Evolutionary conservation across 2,797 vertebrate species (phyloP), one percentile per base, ranked within the genome.

Genomic region (Muscicapa striata): DNA sequence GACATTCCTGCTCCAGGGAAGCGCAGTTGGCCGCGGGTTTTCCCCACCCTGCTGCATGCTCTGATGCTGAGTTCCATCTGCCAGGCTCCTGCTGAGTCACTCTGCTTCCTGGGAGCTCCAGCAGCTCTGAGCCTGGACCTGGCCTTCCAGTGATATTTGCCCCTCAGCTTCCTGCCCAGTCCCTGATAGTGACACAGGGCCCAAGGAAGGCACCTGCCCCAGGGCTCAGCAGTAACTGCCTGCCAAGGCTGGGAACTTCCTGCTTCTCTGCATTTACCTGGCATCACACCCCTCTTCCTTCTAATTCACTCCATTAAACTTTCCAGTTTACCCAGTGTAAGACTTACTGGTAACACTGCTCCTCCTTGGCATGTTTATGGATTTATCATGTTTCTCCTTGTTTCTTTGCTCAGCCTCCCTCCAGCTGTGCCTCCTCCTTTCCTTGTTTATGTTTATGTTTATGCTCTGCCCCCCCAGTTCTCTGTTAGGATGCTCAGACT

Each of bases 31-130:
- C 1, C 0, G 3, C 0, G 4, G 83, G 80, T 15, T 77, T 30
- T 80, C 21, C 84, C 68, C 5, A 2, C 63, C 27, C 1, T 0
- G 0, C 54, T 48, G 40, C 63, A 36, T 0, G 0, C 29, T 3
- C 18, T 9, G 67, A 40, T 17, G 67, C 62, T 10, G 8, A 23
- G 29, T 17, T 85, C 79, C 63, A 40, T 40, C 88, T 72, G 78
- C 85, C 58, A n/a, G 58, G n/a, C 82, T 87, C 75, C 67, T 87
- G 82, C 83, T 90, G 85, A 87, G 88, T 87, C 88, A 87, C 57
- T 59, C 3, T 1, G 68, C 61, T 75, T 52, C 63, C 21, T 24
- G 32, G 3, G 41, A 93, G 67, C 82, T 81, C 52, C 81, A 24
- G 69, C 69, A 79, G 70, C 54, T 82, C 75, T 4, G 38, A 72